Conservation (phyloP, 2,888 invertebrate species). For the Crepidodera aurea region DNA sequence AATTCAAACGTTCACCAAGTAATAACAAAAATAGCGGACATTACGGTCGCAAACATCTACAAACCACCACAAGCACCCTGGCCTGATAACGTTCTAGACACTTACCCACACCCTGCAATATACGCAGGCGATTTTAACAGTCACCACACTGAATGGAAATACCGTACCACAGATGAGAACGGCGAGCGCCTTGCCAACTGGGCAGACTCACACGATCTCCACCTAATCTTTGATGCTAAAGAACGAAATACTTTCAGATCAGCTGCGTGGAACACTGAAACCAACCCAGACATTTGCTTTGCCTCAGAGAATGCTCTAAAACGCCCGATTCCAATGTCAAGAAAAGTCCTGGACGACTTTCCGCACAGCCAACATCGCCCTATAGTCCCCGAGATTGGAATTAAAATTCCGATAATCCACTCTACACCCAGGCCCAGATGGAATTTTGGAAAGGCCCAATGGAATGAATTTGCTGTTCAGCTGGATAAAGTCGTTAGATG, state of each 20-base stretch:
- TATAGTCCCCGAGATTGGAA: neutral
- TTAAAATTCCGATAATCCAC: neutral
- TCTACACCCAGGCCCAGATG: neutral
- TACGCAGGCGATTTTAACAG: no score
- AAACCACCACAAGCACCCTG: neutral
- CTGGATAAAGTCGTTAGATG: no score
- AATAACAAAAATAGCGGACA: neutral
- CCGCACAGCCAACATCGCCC: neutral
- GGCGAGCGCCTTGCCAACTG: neutral
- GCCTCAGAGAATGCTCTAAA: neutral
- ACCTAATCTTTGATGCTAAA: neutral
- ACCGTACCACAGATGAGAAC: neutral
- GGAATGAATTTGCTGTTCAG: no score
- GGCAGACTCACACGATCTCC: neutral
- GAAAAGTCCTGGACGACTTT: neutral
- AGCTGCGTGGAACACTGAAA: no score
- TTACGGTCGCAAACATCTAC: neutral
- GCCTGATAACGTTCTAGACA: neutral
- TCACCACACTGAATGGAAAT: no score
- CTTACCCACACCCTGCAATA: no score
- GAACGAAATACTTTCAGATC: neutral
- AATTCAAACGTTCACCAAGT: neutral
- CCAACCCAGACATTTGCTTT: no score
- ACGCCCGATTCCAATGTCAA: neutral
- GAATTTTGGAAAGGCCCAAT: no score